A percentile compares a stretch with the other conserved stretches of the same genome.
Evolutionary conservation across 92 coral and sea anemone species (phyloP).

Genomic region (Bergia puertoricense): DNA sequence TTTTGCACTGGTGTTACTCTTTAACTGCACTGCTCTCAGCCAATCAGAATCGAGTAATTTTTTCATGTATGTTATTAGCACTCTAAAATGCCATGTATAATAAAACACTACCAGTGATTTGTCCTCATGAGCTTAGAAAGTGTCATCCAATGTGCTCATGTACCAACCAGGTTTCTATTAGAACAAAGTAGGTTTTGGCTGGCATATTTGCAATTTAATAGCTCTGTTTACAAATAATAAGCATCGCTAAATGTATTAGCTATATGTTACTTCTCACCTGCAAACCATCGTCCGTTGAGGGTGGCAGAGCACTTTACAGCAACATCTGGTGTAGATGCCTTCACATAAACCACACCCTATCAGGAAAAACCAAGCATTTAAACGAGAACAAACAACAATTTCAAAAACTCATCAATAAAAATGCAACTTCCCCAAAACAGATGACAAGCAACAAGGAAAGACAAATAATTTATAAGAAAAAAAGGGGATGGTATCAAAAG

Average conservation of each 20-base stretch:
- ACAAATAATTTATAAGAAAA: too few species aligned
- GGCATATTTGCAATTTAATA: background rate
- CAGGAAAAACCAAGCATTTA: background rate
- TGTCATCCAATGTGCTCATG: background rate
- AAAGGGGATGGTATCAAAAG: background rate
- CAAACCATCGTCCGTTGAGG: slow-evolving; percentile 98
- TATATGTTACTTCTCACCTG: slow-evolving; percentile 61
- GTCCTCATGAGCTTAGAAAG: too few species aligned
- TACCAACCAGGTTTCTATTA: background rate
- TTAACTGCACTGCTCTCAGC: too few species aligned
- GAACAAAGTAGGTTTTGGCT: background rate
- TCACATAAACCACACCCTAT: slow-evolving; percentile 93
- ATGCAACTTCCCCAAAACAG: background rate
- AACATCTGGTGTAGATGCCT: slow-evolving; percentile 86
- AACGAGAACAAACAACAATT: background rate
- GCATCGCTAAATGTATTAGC: background rate
- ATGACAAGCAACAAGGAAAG: background rate
- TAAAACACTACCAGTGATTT: too few species aligned
- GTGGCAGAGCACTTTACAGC: slow-evolving; percentile 88
- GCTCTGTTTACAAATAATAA: background rate
- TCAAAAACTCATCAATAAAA: background rate
- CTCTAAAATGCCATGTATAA: too few species aligned
- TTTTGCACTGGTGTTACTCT: too few species aligned
- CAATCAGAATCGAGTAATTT: too few species aligned
- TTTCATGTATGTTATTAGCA: too few species aligned